Evolutionary conservation across 1,140 invertebrate species (phyloP).

Genomic region (Drosophila setifemur): DNA sequence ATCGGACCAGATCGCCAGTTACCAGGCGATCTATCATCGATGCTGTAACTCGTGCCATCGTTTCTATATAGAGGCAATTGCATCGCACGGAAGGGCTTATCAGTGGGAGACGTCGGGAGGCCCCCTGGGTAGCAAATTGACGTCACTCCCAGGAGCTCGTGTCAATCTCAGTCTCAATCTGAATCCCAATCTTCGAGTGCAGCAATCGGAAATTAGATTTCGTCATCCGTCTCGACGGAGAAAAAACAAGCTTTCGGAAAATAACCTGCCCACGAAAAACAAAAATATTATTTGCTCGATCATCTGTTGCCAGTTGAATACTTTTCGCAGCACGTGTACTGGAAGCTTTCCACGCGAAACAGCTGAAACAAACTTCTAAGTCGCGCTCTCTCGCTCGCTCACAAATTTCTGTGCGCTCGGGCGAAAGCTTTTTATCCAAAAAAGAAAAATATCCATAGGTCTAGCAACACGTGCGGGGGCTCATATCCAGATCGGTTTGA

Average conservation of each 20-base stretch:
- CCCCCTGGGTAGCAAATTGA: constrained; percentile 44
- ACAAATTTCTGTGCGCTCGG: background rate
- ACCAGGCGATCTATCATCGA: constrained; percentile 36
- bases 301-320: background rate
- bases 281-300: background rate
- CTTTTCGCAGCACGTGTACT: constrained; percentile 5
- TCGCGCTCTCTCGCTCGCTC: constrained; percentile 26
- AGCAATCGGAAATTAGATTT: constrained; percentile 51
- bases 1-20: constrained; percentile 36
- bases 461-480: constrained; percentile 37
- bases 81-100: constrained; percentile 39
- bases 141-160: constrained; percentile 39
- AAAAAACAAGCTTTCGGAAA: constrained; percentile 50
- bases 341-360: constrained; percentile 7
- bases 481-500: background rate
- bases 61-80: background rate
- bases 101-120: constrained; percentile 32
- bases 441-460: background rate
- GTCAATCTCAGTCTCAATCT: constrained; percentile 12
- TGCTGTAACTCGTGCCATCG: background rate
- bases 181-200: constrained; percentile 14
- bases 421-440: constrained; percentile 53
- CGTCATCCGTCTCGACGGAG: constrained; percentile 35
- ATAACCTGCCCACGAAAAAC: constrained; percentile 22
- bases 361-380: constrained; percentile 27